phyloP scores from a whole-genome alignment of 2,113 vertebrate genomes.

The Enhydra lutris region DNA sequence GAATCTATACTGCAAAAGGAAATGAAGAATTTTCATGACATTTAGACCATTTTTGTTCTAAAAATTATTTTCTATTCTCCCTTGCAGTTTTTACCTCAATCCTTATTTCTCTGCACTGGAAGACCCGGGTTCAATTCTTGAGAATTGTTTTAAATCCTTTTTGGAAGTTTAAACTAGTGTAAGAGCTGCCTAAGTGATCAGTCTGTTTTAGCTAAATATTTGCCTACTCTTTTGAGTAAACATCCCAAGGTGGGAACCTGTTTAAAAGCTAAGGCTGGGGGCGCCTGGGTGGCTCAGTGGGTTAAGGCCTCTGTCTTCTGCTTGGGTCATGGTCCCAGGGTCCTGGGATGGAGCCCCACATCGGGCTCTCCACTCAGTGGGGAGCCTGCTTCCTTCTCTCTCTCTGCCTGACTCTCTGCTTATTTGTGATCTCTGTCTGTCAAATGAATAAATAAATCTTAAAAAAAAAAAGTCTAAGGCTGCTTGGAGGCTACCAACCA shows the following conservation, averaged over 20 bases:
- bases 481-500: not conserved
- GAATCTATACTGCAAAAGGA: constrained; percentile 37
- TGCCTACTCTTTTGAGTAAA: not conserved
- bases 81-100: not conserved
- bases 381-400: no score
- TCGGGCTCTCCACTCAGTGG: no score
- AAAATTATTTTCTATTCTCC: not conserved
- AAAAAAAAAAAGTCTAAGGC: constrained; percentile 37
- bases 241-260: not conserved
- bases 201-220: not conserved
- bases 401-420: no score
- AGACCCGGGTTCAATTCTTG: not conserved
- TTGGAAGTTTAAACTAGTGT: not conserved
- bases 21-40: constrained; percentile 16
- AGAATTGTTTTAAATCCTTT: not conserved
- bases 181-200: not conserved
- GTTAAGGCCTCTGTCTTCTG: no score
- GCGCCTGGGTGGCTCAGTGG: no score
- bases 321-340: no score
- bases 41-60: constrained; percentile 3
- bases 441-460: no score
- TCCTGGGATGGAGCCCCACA: no score
- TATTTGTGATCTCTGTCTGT: no score
- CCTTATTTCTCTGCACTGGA: not conserved
- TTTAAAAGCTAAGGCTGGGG: not conserved